Evolutionary conservation across 2,113 vertebrate genomes (phyloP).

Genomic region (Pterocles burchelli): DNA sequence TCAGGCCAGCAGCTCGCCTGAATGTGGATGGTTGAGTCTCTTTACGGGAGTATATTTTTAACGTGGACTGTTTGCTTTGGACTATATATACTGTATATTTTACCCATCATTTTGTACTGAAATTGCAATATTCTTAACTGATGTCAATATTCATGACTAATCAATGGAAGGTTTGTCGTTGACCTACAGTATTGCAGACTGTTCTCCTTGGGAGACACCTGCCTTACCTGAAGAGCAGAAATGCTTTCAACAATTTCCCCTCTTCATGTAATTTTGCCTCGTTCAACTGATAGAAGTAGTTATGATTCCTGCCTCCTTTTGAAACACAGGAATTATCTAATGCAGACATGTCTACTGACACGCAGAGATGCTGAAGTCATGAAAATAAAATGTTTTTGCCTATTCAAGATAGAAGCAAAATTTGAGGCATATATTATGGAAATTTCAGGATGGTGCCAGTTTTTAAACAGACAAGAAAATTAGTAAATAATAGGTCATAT

Average conservation of each 20-base stretch:
- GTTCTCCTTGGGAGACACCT: neutral
- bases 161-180: neutral
- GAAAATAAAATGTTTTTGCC: neutral
- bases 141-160: neutral
- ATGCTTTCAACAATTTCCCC: neutral
- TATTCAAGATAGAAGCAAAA: neutral
- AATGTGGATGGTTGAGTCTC: neutral
- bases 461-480: constrained; percentile 32
- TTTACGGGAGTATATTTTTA: neutral
- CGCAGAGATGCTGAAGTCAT: neutral
- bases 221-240: neutral
- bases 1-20: neutral
- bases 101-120: neutral
- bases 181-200: fast-evolving
- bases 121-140: neutral
- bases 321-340: neutral
- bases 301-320: neutral
- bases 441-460: neutral
- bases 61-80: neutral
- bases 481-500: neutral
- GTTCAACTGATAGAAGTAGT: fast-evolving
- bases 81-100: fast-evolving
- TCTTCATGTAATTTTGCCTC: neutral
- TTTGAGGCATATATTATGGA: neutral
- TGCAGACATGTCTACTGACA: neutral